These are phyloP conservation scores for Andrena camellia DNA, from an alignment of 2,888 invertebrate species.

Conservation along the genomic window DNA sequence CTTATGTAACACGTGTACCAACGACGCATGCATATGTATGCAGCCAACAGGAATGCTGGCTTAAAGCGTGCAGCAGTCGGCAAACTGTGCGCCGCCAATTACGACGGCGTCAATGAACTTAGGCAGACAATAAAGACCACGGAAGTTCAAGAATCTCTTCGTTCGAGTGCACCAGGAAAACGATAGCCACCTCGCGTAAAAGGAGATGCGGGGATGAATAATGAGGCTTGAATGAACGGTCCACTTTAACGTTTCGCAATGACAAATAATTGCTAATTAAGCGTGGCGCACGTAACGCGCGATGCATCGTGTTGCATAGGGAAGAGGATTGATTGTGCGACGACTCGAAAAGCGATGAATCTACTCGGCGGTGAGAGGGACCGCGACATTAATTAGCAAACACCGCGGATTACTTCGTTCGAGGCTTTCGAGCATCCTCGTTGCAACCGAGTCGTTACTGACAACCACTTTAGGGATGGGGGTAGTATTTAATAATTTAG, in stretches of 20 bases:
- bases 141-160: background rate
- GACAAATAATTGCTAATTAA: constrained; percentile 39
- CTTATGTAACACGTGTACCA: constrained; percentile 35
- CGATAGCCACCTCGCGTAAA: background rate
- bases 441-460: too few relatives aligned
- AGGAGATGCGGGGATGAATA: constrained; percentile 15
- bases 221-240: background rate
- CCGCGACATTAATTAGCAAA: too few relatives aligned
- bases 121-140: constrained; percentile 14
- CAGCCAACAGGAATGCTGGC: background rate
- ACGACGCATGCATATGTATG: constrained; percentile 19
- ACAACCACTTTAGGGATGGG: too few relatives aligned
- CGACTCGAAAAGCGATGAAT: background rate
- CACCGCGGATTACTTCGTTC: background rate
- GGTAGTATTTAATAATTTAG: too few relatives aligned
- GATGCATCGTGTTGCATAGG: background rate
- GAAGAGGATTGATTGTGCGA: constrained; percentile 21
- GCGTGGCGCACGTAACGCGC: background rate
- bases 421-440: background rate
- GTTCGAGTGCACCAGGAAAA: background rate
- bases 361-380: background rate
- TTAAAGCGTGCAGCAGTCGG: constrained; percentile 1
- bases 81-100: constrained; percentile 7
- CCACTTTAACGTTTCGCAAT: constrained; percentile 15
- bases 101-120: constrained; percentile 47